Percentiles rank a stretch among this genome's conserved stretches.
Evolutionary conservation across 1,140 invertebrate genomes (phyloP).

Genomic region (Triops cancriformis): DNA sequence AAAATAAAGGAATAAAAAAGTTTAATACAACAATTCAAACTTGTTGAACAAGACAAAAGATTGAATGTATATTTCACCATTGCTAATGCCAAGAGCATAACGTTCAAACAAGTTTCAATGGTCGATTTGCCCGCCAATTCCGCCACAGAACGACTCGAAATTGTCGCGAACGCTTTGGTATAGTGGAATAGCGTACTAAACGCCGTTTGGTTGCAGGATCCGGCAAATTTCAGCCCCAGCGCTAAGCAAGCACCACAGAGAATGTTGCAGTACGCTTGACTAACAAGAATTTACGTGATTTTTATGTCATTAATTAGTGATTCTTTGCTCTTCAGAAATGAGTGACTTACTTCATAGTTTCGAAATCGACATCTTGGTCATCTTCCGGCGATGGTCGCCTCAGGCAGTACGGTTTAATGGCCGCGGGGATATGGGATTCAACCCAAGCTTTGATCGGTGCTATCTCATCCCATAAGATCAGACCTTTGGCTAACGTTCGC

Average conservation of each 20-base stretch:
- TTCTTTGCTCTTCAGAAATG: background rate
- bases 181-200: conserved; percentile 62
- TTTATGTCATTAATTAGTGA: conserved; percentile 18
- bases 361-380: conserved; percentile 66
- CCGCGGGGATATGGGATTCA: conserved; percentile 65
- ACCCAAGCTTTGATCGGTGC: conserved; percentile 75
- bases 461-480: conserved; percentile 82
- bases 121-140: conserved; percentile 83
- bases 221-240: conserved; percentile 87
- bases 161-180: conserved; percentile 55
- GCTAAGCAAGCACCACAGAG: conserved; percentile 88
- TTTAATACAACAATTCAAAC: no score
- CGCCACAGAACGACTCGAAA: conserved; percentile 58
- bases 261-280: conserved; percentile 94
- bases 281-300: conserved; percentile 41
- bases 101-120: conserved; percentile 79
- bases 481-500: conserved; percentile 63
- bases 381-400: conserved; percentile 54
- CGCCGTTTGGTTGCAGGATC: conserved; percentile 74
- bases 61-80: conserved; percentile 50
- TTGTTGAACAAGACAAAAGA: no score
- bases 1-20: conserved; percentile 25
- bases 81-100: conserved; percentile 67
- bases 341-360: conserved; percentile 83
- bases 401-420: conserved; percentile 60